Evolutionary conservation across 1,140 invertebrate species (phyloP), one percentile per base, ranked within the genome.

Genomic region (Drosophila pruinosa): DNA sequence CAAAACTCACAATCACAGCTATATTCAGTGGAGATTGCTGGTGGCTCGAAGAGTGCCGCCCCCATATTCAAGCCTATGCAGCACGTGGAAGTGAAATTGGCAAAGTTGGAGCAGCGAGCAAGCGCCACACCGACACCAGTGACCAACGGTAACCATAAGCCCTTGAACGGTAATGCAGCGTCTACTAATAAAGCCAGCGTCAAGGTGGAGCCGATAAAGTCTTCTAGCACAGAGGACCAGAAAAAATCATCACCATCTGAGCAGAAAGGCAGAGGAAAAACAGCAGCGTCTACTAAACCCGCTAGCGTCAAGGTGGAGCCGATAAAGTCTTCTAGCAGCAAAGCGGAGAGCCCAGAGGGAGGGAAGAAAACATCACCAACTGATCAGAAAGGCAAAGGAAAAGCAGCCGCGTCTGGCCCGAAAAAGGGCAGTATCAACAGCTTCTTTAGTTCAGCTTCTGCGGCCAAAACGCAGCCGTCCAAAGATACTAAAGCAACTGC

Each of bases 11-110:
- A 90, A 19, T 72, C 75, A 1, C 43, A 71, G 10, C 56, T 91
- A 4, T 91, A 91, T 45, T 81, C 86, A 1, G 89, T 90, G n/a
- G 86, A 91, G 39, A 38, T 89, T 10, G 76, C 77, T 1, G 89
- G 89, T 4, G 89, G 89, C 14, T 76, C 86, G 6, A 90, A 89
- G 36, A 48, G 65, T 12, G 71, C 86, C 0, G 86, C 82, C 6
- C 24, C 70, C 8, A 71, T 81, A 10, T 90, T 90, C 8, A 88
- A 80, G 17, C 89, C 89, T 8, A 78, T 90, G 81, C 61, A 83
- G 48, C 62, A 80, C 1, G 47, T 78, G 38, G 45, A 73, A 61
- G 88, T 83, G 26, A 54, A 62, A 15, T 24, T 88, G 45, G 67
- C 63, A 3, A 75, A 65, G 10, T 14, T 82, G 15, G 59, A 57